Percentiles rank a stretch among this genome's conserved stretches.
phyloP scores from a whole-genome alignment of 2,113 vertebrate genomes.

The human (Homo sapiens) region GRCh38 chr11:33245001-33245500 shows the following conservation, averaged over 20 bases:
- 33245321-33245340: neutral
- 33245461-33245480: neutral
- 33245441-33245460: neutral
- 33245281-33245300: neutral
- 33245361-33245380: neutral
- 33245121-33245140: neutral
- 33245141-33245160: neutral
- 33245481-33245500: no score
- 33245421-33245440: neutral
- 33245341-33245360: neutral
- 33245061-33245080: neutral
- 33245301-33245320: neutral
- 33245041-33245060: neutral
- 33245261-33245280: neutral
- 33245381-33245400: neutral
- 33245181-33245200: neutral
- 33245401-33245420: no score
- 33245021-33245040: neutral
- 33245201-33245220: neutral
- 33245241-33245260: neutral
- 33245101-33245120: neutral
- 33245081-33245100: neutral
- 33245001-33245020: neutral
- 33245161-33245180: neutral
- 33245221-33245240: neutral